Percentiles rank a stretch among this genome's conserved stretches.
phyloP scores from a whole-genome alignment of 2,888 invertebrate species.

The Sinohyriopsis cumingii region DNA sequence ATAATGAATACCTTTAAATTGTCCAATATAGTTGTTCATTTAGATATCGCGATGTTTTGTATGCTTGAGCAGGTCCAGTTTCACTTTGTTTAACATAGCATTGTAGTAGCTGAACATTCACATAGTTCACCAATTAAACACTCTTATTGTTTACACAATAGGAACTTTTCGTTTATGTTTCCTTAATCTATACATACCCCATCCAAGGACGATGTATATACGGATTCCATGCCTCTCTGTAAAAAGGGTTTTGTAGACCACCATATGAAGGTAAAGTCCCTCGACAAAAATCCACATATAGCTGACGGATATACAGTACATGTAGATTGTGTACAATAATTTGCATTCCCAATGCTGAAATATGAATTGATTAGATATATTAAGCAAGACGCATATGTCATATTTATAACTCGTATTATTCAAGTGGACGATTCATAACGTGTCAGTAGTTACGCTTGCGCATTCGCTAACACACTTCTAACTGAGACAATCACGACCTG shows the following conservation, averaged over 20 bases:
- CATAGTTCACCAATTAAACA: no score
- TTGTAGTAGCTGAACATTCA: no score
- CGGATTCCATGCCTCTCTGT: slow-evolving; percentile 77
- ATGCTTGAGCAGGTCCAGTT: no score
- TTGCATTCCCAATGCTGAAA: slow-evolving; percentile 79
- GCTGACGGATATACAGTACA: slow-evolving; percentile 80
- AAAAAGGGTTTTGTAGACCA: slow-evolving; percentile 80
- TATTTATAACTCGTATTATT: neutral
- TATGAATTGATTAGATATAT: neutral
- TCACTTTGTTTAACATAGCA: no score
- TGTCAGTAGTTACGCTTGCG: no score
- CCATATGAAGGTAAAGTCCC: slow-evolving; percentile 80
- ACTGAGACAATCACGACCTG: no score
- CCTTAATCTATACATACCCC: slow-evolving; percentile 75
- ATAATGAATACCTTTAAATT: no score
- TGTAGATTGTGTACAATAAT: slow-evolving; percentile 78
- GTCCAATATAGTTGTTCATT: no score
- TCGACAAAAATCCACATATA: slow-evolving; percentile 83
- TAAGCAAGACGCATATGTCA: neutral
- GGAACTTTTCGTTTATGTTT: neutral
- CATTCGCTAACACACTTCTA: no score
- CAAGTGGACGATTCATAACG: no score
- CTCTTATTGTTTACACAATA: no score
- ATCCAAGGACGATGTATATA: slow-evolving; percentile 78
- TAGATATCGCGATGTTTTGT: no score